Base-by-base conservation (phyloP, 1,140 invertebrate species). In the Drosophila ficusphila region DNA sequence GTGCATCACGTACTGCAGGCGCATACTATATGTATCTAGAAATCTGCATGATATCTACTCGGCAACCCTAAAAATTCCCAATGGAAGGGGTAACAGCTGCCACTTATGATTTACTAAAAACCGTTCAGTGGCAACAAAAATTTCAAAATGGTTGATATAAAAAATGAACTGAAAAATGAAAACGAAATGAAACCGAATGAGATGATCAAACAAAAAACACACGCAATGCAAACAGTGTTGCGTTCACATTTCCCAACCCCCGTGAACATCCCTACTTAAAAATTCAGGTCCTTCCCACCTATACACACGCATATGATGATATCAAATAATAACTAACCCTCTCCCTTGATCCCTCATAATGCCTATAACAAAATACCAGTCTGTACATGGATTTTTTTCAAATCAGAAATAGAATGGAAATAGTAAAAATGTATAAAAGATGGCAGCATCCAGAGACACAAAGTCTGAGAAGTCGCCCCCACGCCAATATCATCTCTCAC, bases 61-160 rank as follows among this genome's bases (percentile, higher is more conserved):
- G 23, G 18, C 64, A 60, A 71, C 65, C 74, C 74, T 53, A 8
- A 14, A 38, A 12, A 16, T 12, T 46, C 36, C 34, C 46, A 1
- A 4, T 3, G 12, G 2, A 29, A n/a, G 34, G 58, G 72, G 46
- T 46, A 70, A 54, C 81, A 86, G 75, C 82, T 86, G 81, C 76
- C 48, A 72, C 72, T 74, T 86, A 73, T 85, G 57, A 86, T 73
- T 86, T 86, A 72, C 70, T 47, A 47, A 61, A 61, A 54, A 54
- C 38, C 34, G 36, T 12, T 53, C 12, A 25, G 6, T 57, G 38
- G 57, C 49, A 81, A 61, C 56, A 74, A 39, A 71, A 61, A 75
- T 82, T 57, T 77, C 83, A 88, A 86, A 86, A 88, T 86, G 83
- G 82, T 54, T 48, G 34, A 23, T 48, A 53, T 58, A 74, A 88